A percentile compares a stretch with the other conserved stretches of the same genome.
Conservation (phyloP, 2,113 vertebrate genomes). For the Peromyscus californicus region DNA sequence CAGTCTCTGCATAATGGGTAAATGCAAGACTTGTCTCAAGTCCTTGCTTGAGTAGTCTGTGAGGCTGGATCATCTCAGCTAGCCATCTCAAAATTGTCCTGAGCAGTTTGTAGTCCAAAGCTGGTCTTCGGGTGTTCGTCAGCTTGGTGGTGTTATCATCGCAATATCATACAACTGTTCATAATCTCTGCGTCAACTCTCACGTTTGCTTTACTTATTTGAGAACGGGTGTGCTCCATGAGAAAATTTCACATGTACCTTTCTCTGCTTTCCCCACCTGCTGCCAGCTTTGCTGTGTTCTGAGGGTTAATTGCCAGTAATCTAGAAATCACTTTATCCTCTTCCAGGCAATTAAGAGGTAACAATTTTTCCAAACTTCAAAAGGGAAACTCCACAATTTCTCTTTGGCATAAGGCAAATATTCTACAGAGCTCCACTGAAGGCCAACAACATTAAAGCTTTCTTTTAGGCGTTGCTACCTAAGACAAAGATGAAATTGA, state of each 20-base stretch:
- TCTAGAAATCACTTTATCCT: conserved; percentile 38
- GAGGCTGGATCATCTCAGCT: no score
- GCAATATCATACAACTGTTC: background rate
- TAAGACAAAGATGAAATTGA: conserved; percentile 66
- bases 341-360: conserved; percentile 27
- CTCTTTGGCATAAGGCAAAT: background rate
- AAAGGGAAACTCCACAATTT: background rate
- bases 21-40: no score
- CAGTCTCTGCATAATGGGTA: no score
- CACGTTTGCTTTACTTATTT: background rate
- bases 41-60: no score
- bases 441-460: conserved; percentile 9
- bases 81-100: no score
- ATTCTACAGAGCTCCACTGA: background rate
- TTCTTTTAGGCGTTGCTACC: conserved; percentile 29
- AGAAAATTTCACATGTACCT: background rate
- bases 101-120: no score
- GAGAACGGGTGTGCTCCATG: background rate
- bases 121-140: no score
- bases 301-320: background rate
- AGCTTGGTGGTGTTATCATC: no score
- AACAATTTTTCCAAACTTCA: conserved; percentile 10
- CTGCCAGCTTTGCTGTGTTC: background rate
- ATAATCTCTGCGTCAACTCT: background rate
- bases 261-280: background rate